Conservation (phyloP, 2,797 vertebrate species). For the Pseudocheirus occidentalis region DNA sequence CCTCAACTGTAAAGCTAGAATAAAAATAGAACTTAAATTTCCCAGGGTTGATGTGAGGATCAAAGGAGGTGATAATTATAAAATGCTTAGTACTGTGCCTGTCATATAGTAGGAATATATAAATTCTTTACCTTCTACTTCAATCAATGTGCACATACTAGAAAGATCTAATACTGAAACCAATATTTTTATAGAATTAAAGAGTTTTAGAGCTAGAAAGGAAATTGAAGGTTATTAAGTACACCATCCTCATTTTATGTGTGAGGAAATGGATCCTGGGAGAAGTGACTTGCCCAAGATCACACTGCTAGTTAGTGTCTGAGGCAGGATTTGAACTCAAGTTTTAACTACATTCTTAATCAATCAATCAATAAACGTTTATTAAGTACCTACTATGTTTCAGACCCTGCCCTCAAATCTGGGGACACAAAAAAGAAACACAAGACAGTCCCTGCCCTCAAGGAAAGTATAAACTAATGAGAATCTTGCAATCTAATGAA, state of each 20-base stretch:
- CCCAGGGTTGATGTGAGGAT: neutral
- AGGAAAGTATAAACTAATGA: no score
- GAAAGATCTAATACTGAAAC: neutral
- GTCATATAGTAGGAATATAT: neutral
- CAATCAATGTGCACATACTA: neutral
- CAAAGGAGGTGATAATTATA: neutral
- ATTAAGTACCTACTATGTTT: no score
- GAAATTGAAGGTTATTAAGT: neutral
- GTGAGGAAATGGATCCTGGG: neutral
- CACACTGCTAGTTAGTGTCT: neutral
- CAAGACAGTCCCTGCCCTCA: no score
- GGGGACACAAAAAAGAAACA: no score
- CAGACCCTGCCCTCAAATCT: no score
- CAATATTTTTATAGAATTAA: neutral
- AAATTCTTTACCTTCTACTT: neutral
- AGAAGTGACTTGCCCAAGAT: neutral
- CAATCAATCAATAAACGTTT: no score
- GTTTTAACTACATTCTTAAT: neutral
- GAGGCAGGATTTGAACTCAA: neutral
- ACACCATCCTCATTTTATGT: neutral
- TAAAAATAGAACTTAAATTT: neutral
- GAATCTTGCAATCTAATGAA: neutral
- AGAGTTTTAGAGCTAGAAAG: neutral
- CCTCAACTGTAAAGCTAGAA: neutral
- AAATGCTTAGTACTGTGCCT: neutral